A percentile compares a stretch with the other conserved stretches of the same genome.
phyloP scores from a whole-genome alignment of 2,888 invertebrate species.

The Monopis laevigella region DNA sequence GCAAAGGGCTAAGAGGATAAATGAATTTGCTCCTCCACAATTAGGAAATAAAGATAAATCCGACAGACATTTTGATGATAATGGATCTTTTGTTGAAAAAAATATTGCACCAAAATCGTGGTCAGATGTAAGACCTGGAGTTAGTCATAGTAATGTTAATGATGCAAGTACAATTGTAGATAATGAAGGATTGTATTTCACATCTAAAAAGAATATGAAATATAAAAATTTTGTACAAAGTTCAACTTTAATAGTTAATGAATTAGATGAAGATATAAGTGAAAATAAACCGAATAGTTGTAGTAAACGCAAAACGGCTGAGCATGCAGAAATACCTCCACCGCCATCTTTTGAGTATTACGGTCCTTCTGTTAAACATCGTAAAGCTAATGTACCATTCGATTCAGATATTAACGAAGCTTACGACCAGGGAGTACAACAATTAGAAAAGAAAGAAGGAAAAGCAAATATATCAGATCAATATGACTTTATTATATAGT shows the following conservation, averaged over 20 bases:
- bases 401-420: slow-evolving; percentile 50
- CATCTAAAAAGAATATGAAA: slow-evolving; percentile 30
- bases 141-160: too few relatives aligned
- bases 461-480: slow-evolving; percentile 38
- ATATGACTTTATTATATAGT: slow-evolving; percentile 55
- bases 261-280: slow-evolving; percentile 31
- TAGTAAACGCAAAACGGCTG: slow-evolving; percentile 16
- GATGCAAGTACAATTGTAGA: slow-evolving; percentile 1
- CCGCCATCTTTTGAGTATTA: slow-evolving; percentile 74
- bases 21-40: slow-evolving; percentile 82
- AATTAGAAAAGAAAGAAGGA: slow-evolving; percentile 42
- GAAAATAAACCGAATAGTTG: not conserved
- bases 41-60: slow-evolving; percentile 24
- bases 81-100: slow-evolving; percentile 29
- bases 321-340: slow-evolving; percentile 66
- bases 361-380: slow-evolving; percentile 51
- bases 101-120: slow-evolving; percentile 30
- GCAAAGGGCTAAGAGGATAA: slow-evolving; percentile 74
- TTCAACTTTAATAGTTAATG: slow-evolving; percentile 40
- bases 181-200: slow-evolving; percentile 39
- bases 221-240: slow-evolving; percentile 48
- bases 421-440: slow-evolving; percentile 50
- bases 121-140: slow-evolving; percentile 44
- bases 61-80: slow-evolving; percentile 35
- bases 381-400: slow-evolving; percentile 41